Base-by-base conservation (phyloP, 2,797 vertebrate genomes). In the Anguilla megastoma region DNA sequence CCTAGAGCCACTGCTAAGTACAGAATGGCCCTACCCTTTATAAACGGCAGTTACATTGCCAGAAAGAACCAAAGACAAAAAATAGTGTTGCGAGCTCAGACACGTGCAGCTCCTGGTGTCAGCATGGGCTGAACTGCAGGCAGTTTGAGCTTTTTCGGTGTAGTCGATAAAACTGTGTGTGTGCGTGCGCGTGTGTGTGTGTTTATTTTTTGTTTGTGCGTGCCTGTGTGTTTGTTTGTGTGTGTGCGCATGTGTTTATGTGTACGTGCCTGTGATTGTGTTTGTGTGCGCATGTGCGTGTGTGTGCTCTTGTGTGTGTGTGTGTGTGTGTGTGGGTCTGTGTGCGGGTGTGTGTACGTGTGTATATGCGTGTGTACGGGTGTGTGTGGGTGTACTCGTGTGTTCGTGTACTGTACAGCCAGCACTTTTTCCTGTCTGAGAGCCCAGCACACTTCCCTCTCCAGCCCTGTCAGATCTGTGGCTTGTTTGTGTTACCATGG, bases 21-120 rank as follows among this genome's bases (percentile, higher is more conserved):
- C 79, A 50, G 41, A 41, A 45, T 12, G n/a, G 79, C 79, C 79
- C 79, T 82, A 50, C 45, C 41, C 45, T 82, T 82, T 50, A 82
- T n/a, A 82, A 50, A 50, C 79, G 50, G 79, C 79, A 8, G 18
- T n/a, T 50, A 48, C 21, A 50, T 45, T 7, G 76, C 14, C 5
- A 3, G 18, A 7, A 33, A 48, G 33, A 80, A 45, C 3, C 16
- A 48, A 80, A 7, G 1, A 3, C 4, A 3, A 50, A 21, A 50
- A 41, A 48, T 24, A 80, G 76, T 45, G 76, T 45, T 18, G 5
- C 14, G 16, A 79, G 30, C 33, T 6, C 36, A 41, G 30, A 18
- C 74, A 48, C 41, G 5, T 45, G 41, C 10, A 21, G 33, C 27
- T 27, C 30, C 69, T 30, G 69, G 27, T 21, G 60, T 63, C 69